phyloP scores from a whole-genome alignment of 2,113 vertebrate species.

The Gopherus evgoodei region DNA sequence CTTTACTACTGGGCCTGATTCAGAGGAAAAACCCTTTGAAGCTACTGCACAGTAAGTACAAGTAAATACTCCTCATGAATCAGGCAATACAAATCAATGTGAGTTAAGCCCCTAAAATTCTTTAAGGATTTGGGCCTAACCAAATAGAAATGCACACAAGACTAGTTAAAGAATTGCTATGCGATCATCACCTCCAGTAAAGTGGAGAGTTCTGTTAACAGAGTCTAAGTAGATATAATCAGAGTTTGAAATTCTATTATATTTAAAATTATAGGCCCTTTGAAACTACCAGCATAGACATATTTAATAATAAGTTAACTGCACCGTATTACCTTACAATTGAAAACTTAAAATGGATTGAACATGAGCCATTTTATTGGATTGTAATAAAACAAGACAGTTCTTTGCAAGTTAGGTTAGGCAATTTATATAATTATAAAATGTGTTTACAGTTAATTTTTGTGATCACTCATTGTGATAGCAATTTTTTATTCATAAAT shows the following conservation, averaged over 20 bases:
- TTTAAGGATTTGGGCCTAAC: background rate
- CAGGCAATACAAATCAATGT: background rate
- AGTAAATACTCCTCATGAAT: background rate
- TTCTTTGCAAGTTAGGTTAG: background rate
- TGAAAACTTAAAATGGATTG: background rate
- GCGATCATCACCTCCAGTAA: background rate
- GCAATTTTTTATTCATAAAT: slow-evolving; percentile 19
- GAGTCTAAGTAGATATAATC: slow-evolving; percentile 22
- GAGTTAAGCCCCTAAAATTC: background rate
- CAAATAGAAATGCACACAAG: background rate
- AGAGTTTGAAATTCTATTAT: slow-evolving; percentile 18
- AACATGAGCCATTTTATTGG: background rate
- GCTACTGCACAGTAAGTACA: background rate
- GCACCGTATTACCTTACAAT: background rate
- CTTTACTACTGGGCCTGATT: background rate
- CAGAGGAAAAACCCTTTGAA: background rate
- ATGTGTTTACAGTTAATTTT: background rate
- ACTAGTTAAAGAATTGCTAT: slow-evolving; percentile 22
- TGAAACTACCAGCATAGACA: slow-evolving; percentile 11
- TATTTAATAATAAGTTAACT: slow-evolving; percentile 10
- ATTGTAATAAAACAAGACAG: background rate
- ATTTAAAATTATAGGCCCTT: slow-evolving; percentile 17
- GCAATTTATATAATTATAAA: background rate
- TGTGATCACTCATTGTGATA: background rate
- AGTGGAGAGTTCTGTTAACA: slow-evolving; percentile 23